Evolutionary conservation across 2,113 vertebrate genomes (phyloP), one percentile per base, ranked within the genome.

Genomic region (Pedetes capensis): DNA sequence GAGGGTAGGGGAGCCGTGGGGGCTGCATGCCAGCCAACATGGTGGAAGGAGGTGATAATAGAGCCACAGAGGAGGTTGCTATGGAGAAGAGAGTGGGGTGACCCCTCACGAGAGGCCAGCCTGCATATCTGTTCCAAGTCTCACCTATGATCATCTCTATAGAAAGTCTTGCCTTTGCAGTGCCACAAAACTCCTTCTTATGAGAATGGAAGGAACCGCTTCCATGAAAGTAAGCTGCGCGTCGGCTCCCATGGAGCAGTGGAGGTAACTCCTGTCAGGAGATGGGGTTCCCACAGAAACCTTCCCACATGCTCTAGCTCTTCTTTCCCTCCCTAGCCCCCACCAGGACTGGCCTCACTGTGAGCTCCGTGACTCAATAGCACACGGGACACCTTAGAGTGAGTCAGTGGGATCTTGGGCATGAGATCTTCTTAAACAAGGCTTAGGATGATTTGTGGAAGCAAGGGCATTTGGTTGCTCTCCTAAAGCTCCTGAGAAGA

Each of bases 41-140:
- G 2, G 0, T 27, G 37, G 20, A 49, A 32, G 32, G 23, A 39
- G 18, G 9, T 9, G 47, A 16, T 12, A 17, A 4, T 11, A 22
- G 34, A n/a, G 53, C 44, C 7, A 0, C 13, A 20, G 29, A 57
- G 34, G 17, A 75, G 11, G 7, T 5, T 17, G 37, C 13, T 17
- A 27, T 49, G 17, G 18, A n/a, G n/a, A 42, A 34, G 74, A 86
- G 59, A 49, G 27, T 1, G 22, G 11, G 3, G 12, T 37, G 32
- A 14, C 11, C 12, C 16, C 37, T 29, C 8, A 80, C 51, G 32
- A 66, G 32, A 79, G 27, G 39, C 10, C 27, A 1, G 6, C 6
- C 47, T 57, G 12, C 20, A 25, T 9, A 25, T 37, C n/a, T 39
- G 12, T 18, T 61, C n/a, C 76, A 37, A 18, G 25, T 42, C 47